phyloP scores from a whole-genome alignment of 2,113 vertebrate genomes.

The Xenus cinereus region DNA sequence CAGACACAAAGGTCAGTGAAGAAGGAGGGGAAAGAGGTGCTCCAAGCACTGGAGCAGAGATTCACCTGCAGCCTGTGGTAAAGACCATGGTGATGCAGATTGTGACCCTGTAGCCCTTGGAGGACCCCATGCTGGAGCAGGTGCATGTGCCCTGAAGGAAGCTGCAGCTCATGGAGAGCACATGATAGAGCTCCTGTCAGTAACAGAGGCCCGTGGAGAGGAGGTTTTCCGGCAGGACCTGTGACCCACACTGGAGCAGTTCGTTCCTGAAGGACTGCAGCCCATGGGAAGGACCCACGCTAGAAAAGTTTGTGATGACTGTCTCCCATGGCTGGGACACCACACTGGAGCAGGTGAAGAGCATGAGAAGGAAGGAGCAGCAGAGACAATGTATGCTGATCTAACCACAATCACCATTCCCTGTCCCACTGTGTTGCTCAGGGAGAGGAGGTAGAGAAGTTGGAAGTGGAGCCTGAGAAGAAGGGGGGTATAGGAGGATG shows the following conservation, averaged over 20 bases:
- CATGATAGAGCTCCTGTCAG: neutral
- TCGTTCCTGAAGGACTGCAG: neutral
- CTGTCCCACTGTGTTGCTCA: rapidly evolving
- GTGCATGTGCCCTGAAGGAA: neutral
- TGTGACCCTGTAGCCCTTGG: neutral
- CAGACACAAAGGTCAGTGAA: too few relatives aligned
- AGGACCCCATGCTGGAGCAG: neutral
- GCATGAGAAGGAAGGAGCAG: neutral
- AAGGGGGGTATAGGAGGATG: neutral
- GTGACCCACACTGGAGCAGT: neutral
- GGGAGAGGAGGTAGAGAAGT: too few relatives aligned
- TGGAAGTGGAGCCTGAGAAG: neutral
- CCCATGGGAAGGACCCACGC: rapidly evolving
- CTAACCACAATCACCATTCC: neutral
- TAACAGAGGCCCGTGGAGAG: neutral
- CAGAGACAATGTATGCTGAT: neutral
- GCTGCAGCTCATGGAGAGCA: neutral
- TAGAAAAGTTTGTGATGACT: neutral
- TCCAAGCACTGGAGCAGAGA: neutral
- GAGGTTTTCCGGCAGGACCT: neutral
- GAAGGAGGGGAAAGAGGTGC: neutral
- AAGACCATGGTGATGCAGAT: neutral
- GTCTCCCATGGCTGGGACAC: neutral
- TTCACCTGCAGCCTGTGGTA: neutral
- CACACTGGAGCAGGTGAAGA: neutral